Evolutionary conservation across 2,888 invertebrate genomes (phyloP).

Genomic region (Stenodema calcarata): DNA sequence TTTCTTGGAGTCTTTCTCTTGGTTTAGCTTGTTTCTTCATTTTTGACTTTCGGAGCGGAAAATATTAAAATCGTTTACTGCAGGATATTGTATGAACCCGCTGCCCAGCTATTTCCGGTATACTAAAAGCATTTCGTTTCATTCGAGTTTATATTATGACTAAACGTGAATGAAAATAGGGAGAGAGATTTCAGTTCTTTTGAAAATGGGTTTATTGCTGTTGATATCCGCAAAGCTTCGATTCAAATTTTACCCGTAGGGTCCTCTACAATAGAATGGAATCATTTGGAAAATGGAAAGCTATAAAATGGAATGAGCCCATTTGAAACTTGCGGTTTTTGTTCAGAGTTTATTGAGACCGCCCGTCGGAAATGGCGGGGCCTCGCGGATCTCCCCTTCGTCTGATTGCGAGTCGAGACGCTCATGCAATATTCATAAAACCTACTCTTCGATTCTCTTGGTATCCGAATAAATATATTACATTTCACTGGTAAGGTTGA

Average conservation of each 20-base stretch:
- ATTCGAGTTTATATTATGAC: no score
- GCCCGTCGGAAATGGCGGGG: neutral
- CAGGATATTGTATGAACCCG: neutral
- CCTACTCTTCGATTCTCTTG: neutral
- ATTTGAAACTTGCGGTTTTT: neutral
- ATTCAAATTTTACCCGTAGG: neutral
- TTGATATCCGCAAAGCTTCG: neutral
- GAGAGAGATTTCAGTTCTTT: neutral
- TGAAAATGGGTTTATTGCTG: neutral
- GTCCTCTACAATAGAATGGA: neutral
- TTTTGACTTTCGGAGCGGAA: no score
- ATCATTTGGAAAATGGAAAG: neutral
- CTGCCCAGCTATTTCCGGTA: neutral
- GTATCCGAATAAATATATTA: conserved; percentile 17
- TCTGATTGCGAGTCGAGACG: neutral
- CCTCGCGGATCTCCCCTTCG: neutral
- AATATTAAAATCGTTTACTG: neutral
- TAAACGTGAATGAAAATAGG: no score
- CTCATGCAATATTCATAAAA: conserved; percentile 34
- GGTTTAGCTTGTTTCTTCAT: no score
- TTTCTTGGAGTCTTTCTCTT: no score
- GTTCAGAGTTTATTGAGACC: neutral
- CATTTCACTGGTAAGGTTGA: conserved; percentile 1
- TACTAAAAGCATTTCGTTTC: no score
- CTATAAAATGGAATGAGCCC: conserved; percentile 4